Conservation (phyloP, 2,888 invertebrate genomes). For the Bhutanitis thaidina region DNA sequence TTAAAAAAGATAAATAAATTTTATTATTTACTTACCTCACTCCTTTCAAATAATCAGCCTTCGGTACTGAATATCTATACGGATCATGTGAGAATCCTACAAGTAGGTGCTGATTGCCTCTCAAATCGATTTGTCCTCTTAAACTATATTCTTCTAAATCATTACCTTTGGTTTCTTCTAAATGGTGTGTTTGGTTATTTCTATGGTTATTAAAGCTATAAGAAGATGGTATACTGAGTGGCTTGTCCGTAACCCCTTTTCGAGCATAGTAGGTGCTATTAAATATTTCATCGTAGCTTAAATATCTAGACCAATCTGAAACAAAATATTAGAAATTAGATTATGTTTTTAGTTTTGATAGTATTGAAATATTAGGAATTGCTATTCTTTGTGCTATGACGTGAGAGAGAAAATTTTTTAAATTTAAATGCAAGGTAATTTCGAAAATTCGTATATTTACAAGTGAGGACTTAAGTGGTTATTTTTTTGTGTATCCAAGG, state of each 20-base stretch:
- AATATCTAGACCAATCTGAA: slow-evolving; percentile 50
- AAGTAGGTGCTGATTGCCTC: slow-evolving; percentile 38
- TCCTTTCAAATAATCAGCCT: slow-evolving; percentile 57
- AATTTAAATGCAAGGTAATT: no score
- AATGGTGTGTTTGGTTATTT: slow-evolving; percentile 21
- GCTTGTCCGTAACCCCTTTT: slow-evolving; percentile 38
- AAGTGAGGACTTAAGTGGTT: no score
- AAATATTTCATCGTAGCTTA: slow-evolving; percentile 60
- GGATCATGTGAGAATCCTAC: slow-evolving; percentile 67
- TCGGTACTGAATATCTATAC: slow-evolving; percentile 61
- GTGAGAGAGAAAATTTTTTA: no score
- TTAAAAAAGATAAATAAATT: no score
- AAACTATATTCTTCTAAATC: slow-evolving; percentile 38
- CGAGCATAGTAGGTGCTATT: slow-evolving; percentile 63
- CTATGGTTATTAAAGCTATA: slow-evolving; percentile 28
- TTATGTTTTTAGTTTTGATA: no score
- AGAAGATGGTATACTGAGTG: slow-evolving; percentile 33
- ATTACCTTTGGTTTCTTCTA: slow-evolving; percentile 39
- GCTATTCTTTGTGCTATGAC: no score
- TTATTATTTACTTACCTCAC: slow-evolving; percentile 45
- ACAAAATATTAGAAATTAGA: slow-evolving; percentile 27
- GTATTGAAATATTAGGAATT: no score
- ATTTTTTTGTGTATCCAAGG: no score
- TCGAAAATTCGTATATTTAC: no score
- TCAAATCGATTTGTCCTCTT: slow-evolving; percentile 24